Percentiles rank a stretch among this genome's conserved stretches.
These are phyloP conservation scores for Frieseomelitta varia DNA, from an alignment of 1,140 invertebrate species.

Conservation along the genomic window DNA sequence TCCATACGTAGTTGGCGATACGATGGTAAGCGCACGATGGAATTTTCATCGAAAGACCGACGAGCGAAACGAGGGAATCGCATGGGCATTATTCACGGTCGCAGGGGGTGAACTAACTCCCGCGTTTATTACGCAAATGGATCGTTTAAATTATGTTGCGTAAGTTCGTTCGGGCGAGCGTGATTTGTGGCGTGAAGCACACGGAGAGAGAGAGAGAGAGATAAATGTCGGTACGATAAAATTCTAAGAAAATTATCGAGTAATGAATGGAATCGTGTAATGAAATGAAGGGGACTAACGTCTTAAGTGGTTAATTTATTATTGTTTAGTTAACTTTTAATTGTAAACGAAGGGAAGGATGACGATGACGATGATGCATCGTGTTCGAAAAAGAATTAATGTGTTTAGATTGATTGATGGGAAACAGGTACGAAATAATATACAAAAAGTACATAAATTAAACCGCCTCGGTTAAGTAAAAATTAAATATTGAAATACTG, in stretches of 20 bases:
- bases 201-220: too few relatives aligned
- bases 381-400: too few relatives aligned
- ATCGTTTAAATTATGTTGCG: neutral
- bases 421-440: too few relatives aligned
- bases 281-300: neutral
- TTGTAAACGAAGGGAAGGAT: neutral
- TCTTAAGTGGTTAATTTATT: neutral
- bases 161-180: neutral
- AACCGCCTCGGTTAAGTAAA: too few relatives aligned
- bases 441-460: too few relatives aligned
- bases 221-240: neutral
- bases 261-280: neutral
- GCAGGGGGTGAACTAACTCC: neutral
- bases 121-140: too few relatives aligned
- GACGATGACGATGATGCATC: too few relatives aligned
- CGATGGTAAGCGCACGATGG: neutral
- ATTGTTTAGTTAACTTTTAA: neutral
- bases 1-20: slow-evolving; percentile 9
- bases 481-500: too few relatives aligned
- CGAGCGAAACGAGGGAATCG: neutral
- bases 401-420: too few relatives aligned
- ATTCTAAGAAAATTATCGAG: neutral
- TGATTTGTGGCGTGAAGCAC: neutral
- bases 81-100: neutral
- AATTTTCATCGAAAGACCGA: neutral